These are phyloP conservation scores for Erebia palarica DNA, from an alignment of 2,888 invertebrate species.

Conservation along the genomic window DNA sequence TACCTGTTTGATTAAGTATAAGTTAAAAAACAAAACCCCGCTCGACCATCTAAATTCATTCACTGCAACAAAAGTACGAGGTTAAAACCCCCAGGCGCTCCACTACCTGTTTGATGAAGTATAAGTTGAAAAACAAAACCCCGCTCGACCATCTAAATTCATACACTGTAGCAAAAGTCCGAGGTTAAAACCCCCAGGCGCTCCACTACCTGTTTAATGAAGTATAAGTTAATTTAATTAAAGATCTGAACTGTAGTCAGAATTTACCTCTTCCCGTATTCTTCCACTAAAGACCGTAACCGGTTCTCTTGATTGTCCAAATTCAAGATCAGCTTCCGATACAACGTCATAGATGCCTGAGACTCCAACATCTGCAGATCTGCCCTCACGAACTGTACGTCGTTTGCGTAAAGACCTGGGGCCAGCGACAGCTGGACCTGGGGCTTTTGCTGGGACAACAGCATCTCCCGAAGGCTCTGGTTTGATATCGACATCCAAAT, in stretches of 20 bases:
- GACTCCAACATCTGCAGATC: constrained; percentile 94
- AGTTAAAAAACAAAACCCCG: too few species aligned
- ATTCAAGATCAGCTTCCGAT: constrained; percentile 94
- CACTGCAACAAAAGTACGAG: too few species aligned
- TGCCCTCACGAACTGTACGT: constrained; percentile 86
- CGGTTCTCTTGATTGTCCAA: constrained; percentile 92
- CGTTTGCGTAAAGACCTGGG: constrained; percentile 83
- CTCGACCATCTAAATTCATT: too few species aligned
- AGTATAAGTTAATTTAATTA: too few species aligned
- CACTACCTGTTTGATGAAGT: too few species aligned
- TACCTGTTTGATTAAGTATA: too few species aligned
- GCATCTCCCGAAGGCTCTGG: constrained; percentile 51
- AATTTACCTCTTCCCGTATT: constrained; percentile 88
- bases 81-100: too few species aligned
- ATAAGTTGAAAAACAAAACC: too few species aligned
- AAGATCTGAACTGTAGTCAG: background rate
- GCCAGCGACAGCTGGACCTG: constrained; percentile 80
- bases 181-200: too few species aligned
- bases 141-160: too few species aligned
- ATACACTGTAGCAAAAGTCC: too few species aligned
- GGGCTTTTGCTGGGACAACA: constrained; percentile 76
- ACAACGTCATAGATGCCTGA: constrained; percentile 95
- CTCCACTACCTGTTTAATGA: too few species aligned
- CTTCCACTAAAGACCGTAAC: constrained; percentile 94
- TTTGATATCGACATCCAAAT: constrained; percentile 79